A percentile compares a stretch with the other conserved stretches of the same genome.
phyloP scores from a whole-genome alignment of 2,888 invertebrate species.

The Chesias legatella region DNA sequence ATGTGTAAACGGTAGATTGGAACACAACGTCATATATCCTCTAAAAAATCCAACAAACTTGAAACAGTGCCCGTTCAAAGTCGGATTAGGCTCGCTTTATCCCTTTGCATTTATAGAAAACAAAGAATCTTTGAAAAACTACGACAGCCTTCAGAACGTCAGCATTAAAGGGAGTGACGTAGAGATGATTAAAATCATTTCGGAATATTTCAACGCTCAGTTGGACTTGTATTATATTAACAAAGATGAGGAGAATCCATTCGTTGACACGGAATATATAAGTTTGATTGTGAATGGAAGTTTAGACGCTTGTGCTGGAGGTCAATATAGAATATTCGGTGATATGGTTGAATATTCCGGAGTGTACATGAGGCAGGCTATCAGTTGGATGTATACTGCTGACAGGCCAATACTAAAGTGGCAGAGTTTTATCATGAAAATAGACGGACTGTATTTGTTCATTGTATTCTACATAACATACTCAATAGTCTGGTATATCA shows the following conservation, averaged over 20 bases:
- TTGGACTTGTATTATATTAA: conserved; percentile 44
- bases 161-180: conserved; percentile 46
- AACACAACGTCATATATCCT: conserved; percentile 36
- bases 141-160: conserved; percentile 37
- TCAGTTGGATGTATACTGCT: conserved; percentile 54
- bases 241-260: conserved; percentile 40
- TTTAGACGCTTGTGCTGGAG: conserved; percentile 58
- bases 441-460: conserved; percentile 51
- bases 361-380: conserved; percentile 46
- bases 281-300: conserved; percentile 50
- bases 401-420: conserved; percentile 49
- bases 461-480: conserved; percentile 51
- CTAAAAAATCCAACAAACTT: conserved; percentile 41
- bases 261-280: conserved; percentile 34
- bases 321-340: conserved; percentile 53
- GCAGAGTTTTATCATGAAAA: conserved; percentile 45
- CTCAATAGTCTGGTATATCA: conserved; percentile 43
- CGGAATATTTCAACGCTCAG: conserved; percentile 49
- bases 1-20: conserved; percentile 39
- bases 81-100: conserved; percentile 47
- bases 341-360: conserved; percentile 59
- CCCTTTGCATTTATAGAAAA: conserved; percentile 49
- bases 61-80: conserved; percentile 51
- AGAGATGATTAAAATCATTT: conserved; percentile 55
- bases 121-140: conserved; percentile 32